Conservation (phyloP, 2,113 vertebrate species). For the Alces alces region DNA sequence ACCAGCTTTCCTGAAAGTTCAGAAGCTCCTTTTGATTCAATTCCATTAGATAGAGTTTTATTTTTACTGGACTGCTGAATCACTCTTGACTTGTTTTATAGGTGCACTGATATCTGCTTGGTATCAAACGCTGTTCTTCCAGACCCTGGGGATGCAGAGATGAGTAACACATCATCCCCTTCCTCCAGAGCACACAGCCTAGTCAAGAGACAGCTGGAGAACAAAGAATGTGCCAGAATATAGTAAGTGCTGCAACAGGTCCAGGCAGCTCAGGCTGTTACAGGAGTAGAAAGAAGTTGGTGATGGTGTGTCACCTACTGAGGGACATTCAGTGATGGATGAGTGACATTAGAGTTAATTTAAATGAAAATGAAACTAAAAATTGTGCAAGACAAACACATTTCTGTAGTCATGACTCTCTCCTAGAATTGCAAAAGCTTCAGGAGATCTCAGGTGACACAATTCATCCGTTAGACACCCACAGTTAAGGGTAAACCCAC, state of each 20-base stretch:
- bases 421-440: not conserved
- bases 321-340: not conserved
- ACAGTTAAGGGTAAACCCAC: too few species aligned
- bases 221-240: not conserved
- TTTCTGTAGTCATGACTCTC: not conserved
- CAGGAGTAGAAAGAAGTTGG: not conserved
- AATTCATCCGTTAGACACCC: not conserved
- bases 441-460: too few species aligned
- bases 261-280: too few species aligned
- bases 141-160: not conserved
- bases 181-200: not conserved
- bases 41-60: not conserved
- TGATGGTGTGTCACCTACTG: too few species aligned
- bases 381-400: not conserved
- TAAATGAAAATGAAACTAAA: not conserved
- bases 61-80: not conserved
- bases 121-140: not conserved
- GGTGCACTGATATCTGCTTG: not conserved
- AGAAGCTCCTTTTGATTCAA: not conserved
- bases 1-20: not conserved
- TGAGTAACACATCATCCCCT: not conserved
- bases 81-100: not conserved
- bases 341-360: not conserved
- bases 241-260: not conserved
- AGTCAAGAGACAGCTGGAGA: not conserved